Conservation (phyloP, 2,888 invertebrate species). For the Tromatobia lineatoria region DNA sequence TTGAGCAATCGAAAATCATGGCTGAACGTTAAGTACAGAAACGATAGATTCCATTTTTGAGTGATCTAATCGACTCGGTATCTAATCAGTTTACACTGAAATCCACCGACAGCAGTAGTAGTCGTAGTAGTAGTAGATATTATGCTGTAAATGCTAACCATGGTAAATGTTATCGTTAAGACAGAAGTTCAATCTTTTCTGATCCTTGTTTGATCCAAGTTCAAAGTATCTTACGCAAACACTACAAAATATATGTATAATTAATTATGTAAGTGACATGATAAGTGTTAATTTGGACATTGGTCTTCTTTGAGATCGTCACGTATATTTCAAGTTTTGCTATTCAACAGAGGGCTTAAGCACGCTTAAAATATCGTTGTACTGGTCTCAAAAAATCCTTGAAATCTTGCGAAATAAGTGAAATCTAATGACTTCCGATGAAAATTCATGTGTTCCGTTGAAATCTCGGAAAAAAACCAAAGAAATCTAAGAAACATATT, state of each 20-base stretch:
- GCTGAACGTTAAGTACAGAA: not conserved
- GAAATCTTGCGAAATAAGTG: too few relatives aligned
- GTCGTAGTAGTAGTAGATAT: not conserved
- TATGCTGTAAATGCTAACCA: not conserved
- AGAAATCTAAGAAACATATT: too few relatives aligned
- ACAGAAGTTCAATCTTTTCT: constrained; percentile 23
- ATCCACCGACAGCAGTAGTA: constrained; percentile 11
- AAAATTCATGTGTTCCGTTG: too few relatives aligned
- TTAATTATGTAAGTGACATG: not conserved
- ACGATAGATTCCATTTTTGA: not conserved
- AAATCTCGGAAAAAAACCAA: too few relatives aligned
- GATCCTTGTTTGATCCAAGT: constrained; percentile 53
- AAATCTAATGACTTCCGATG: too few relatives aligned
- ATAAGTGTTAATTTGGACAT: constrained; percentile 20
- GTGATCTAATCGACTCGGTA: not conserved
- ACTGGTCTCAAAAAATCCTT: too few relatives aligned
- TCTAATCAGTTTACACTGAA: constrained; percentile 11
- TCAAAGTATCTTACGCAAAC: constrained; percentile 16
- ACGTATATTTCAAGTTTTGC: not conserved
- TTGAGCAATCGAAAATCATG: not conserved
- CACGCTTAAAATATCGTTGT: too few relatives aligned
- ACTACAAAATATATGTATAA: constrained; percentile 18
- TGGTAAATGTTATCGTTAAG: constrained; percentile 10
- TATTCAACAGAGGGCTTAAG: too few relatives aligned
- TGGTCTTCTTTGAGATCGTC: not conserved